Percentiles rank a stretch among this genome's conserved stretches.
phyloP scores from a whole-genome alignment of 2,113 vertebrate species.

The Hyperoodon ampullatus region DNA sequence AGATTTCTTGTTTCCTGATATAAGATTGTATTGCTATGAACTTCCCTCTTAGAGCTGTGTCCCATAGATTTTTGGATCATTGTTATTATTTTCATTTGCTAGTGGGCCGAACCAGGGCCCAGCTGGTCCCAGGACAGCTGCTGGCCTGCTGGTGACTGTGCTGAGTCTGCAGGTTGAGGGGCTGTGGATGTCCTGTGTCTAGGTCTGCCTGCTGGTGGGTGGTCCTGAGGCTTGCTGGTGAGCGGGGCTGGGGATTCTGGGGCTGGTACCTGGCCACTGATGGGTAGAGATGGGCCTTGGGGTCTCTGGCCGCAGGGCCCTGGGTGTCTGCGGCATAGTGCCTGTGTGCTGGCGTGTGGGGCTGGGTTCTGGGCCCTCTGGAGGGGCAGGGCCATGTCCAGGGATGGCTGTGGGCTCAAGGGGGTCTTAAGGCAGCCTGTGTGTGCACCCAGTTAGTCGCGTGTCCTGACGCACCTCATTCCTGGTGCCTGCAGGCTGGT shows the following conservation, averaged over 20 bases:
- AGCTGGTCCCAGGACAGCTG: not conserved
- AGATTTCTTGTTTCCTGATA: not conserved
- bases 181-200: not conserved
- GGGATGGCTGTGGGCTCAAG: not conserved
- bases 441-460: too few relatives aligned
- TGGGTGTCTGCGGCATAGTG: fast-evolving
- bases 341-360: not conserved
- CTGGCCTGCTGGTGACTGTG: not conserved
- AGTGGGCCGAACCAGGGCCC: too few relatives aligned
- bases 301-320: not conserved
- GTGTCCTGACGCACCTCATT: not conserved
- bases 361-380: not conserved
- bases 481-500: not conserved
- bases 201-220: not conserved
- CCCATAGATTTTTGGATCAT: not conserved
- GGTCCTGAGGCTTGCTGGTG: not conserved
- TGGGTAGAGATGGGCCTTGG: not conserved
- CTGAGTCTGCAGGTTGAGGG: too few relatives aligned
- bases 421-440: too few relatives aligned
- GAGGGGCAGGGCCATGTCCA: not conserved
- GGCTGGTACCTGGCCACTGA: not conserved
- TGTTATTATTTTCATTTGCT: not conserved
- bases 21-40: too few relatives aligned
- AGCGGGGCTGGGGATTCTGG: not conserved
- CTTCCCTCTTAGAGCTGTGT: too few relatives aligned